Evolutionary conservation across 1,140 invertebrate species (phyloP), one percentile per base, ranked within the genome.

Genomic region (Rhynchophorus ferrugineus): DNA sequence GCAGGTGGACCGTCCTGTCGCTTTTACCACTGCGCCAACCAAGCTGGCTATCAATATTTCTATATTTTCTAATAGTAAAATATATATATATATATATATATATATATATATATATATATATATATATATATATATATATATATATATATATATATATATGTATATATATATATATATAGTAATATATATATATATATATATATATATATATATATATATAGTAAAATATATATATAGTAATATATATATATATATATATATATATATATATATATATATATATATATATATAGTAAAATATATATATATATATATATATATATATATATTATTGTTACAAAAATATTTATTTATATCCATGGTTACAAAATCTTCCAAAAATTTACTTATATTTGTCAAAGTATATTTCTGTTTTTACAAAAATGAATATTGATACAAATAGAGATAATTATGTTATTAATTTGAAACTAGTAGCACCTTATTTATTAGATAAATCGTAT

Each of bases 211-310:
- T n/a, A n/a, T n/a, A n/a, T n/a, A n/a, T n/a, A n/a, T n/a, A n/a
- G n/a, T n/a, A n/a, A n/a, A n/a, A n/a, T n/a, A n/a, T n/a, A n/a
- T n/a, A n/a, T n/a, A n/a, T n/a, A n/a, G n/a, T n/a, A n/a, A n/a
- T n/a, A n/a, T n/a, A n/a, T n/a, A n/a, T 36, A 36, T 3, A 36
- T 3, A 36, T 42, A 42, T 42, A 42, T 42, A 42, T 18, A 7
- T n/a, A 42, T 42, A 42, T n/a, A 42, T 42, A 20, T 16, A 16
- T 42, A 16, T 42, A 16, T 42, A 42, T 42, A 19, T n/a, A n/a
- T n/a, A n/a, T n/a, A n/a, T n/a, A n/a, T n/a, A n/a, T n/a, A n/a
- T n/a, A n/a, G n/a, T n/a, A n/a, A n/a, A n/a, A n/a, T n/a, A n/a
- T n/a, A n/a, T n/a, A n/a, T n/a, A n/a, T n/a, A n/a, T n/a, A n/a